These are phyloP conservation scores for Pan troglodytes DNA, from an alignment of 2,113 vertebrate species.

Conservation along the genomic window DNA sequence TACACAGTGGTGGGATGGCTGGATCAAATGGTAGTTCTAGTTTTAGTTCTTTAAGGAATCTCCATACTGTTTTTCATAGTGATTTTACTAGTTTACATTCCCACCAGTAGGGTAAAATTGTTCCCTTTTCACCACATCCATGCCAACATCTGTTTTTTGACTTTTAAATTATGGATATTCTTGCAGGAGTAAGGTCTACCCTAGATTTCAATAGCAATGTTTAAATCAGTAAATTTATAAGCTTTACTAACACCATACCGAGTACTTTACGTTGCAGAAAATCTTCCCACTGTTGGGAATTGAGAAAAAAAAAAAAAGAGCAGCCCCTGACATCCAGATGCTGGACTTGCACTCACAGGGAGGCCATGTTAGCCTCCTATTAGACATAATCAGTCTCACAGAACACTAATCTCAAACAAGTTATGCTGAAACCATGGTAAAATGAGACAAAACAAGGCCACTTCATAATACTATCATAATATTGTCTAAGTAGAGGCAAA, in stretches of 20 bases:
- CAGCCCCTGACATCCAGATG: neutral
- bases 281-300: neutral
- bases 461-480: neutral
- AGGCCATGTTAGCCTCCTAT: neutral
- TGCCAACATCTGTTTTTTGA: too few relatives aligned
- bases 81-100: too few relatives aligned
- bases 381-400: neutral
- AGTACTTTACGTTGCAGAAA: conserved; percentile 16
- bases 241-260: neutral
- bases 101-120: too few relatives aligned
- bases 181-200: too few relatives aligned
- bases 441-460: neutral
- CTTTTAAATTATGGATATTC: too few relatives aligned
- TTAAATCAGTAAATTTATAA: conserved; percentile 17
- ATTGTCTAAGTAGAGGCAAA: neutral
- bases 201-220: neutral
- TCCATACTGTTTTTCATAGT: too few relatives aligned
- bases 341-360: neutral
- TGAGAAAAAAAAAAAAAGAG: neutral
- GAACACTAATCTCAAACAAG: neutral
- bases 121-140: too few relatives aligned
- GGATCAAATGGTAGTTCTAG: too few relatives aligned
- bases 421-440: neutral
- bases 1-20: too few relatives aligned
- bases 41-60: too few relatives aligned